These are phyloP conservation scores for Scaptomyza polygonia DNA, from an alignment of 2,888 invertebrate genomes.

Conservation along the genomic window DNA sequence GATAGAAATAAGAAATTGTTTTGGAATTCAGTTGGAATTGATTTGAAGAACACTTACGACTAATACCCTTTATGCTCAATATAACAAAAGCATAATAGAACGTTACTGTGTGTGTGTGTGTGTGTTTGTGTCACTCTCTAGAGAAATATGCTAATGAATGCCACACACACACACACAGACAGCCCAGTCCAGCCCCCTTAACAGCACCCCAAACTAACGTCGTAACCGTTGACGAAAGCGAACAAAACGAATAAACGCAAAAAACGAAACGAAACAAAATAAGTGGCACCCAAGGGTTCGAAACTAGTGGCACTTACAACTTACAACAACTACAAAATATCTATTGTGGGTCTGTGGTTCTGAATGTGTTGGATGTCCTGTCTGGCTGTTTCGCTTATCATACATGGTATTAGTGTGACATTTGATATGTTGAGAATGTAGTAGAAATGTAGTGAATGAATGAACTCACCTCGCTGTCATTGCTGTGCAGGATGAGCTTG, in stretches of 20 bases:
- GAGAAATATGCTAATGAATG: constrained; percentile 78
- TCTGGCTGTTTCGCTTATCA: constrained; percentile 37
- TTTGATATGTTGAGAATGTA: constrained; percentile 12
- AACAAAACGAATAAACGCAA: constrained; percentile 41
- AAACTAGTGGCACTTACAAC: constrained; percentile 47
- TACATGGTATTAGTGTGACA: constrained; percentile 14
- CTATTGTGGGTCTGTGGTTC: constrained; percentile 18
- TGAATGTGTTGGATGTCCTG: not conserved
- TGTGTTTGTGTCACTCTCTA: constrained; percentile 53
- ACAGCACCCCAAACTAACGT: constrained; percentile 6
- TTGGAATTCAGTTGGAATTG: constrained; percentile 57
- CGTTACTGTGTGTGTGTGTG: constrained; percentile 13
- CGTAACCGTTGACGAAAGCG: constrained; percentile 51
- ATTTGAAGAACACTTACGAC: constrained; percentile 57
- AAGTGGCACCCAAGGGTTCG: constrained; percentile 69
- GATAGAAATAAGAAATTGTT: constrained; percentile 9
- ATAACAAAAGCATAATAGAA: constrained; percentile 72
- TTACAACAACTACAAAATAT: constrained; percentile 9
- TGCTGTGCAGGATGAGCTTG: constrained; percentile 94
- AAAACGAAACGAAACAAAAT: constrained; percentile 69
- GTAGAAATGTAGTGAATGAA: not conserved
- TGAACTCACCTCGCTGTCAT: constrained; percentile 96
- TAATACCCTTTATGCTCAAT: constrained; percentile 69
- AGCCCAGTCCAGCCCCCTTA: constrained; percentile 8
- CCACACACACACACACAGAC: too few relatives aligned